Percentiles rank a stretch among this genome's conserved stretches.
Conservation (phyloP, 2,797 vertebrate genomes). For the Girardinus metallicus region DNA sequence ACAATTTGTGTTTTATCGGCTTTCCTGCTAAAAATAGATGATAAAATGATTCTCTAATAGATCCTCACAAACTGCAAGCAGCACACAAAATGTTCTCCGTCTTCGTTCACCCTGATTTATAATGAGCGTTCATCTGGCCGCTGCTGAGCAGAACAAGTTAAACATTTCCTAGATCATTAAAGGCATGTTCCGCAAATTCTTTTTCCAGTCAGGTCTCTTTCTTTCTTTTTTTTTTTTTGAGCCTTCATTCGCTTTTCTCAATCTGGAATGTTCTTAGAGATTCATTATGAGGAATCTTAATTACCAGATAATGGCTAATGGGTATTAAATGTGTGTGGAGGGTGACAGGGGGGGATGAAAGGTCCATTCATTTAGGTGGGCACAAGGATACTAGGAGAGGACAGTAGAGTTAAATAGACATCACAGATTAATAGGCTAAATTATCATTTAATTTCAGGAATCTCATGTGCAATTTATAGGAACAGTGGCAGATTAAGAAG, state of each 20-base stretch:
- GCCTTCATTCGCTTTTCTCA: slow-evolving; percentile 64
- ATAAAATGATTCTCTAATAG: slow-evolving; percentile 85
- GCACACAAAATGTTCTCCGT: slow-evolving; percentile 57
- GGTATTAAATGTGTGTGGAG: slow-evolving; percentile 94
- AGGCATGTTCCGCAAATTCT: slow-evolving; percentile 95
- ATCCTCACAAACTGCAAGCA: slow-evolving; percentile 92
- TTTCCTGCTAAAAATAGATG: slow-evolving; percentile 98
- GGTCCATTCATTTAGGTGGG: slow-evolving; percentile 92
- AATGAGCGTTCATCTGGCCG: slow-evolving; percentile 89
- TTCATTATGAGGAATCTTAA: slow-evolving; percentile 99
- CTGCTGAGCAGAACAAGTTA: slow-evolving; percentile 96
- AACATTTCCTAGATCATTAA: slow-evolving; percentile 99
- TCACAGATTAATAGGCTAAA: slow-evolving; percentile 99
- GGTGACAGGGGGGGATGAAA: slow-evolving; percentile 90
- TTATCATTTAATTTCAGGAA: slow-evolving; percentile 99
- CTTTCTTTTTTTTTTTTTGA: slow-evolving; percentile 40
- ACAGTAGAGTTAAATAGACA: slow-evolving; percentile 90
- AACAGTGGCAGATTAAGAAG: slow-evolving; percentile 96
- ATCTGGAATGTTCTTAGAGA: slow-evolving; percentile 93
- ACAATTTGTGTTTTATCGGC: slow-evolving; percentile 92
- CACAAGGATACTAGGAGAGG: slow-evolving; percentile 67
- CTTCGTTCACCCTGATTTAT: slow-evolving; percentile 88
- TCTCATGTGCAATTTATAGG: slow-evolving; percentile 96
- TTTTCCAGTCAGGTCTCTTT: slow-evolving; percentile 71
- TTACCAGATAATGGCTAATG: slow-evolving; percentile 99